Percentiles rank a stretch among this genome's conserved stretches.
phyloP scores from a whole-genome alignment of 2,797 vertebrate genomes.

The Alcedo quadribrachys region DNA sequence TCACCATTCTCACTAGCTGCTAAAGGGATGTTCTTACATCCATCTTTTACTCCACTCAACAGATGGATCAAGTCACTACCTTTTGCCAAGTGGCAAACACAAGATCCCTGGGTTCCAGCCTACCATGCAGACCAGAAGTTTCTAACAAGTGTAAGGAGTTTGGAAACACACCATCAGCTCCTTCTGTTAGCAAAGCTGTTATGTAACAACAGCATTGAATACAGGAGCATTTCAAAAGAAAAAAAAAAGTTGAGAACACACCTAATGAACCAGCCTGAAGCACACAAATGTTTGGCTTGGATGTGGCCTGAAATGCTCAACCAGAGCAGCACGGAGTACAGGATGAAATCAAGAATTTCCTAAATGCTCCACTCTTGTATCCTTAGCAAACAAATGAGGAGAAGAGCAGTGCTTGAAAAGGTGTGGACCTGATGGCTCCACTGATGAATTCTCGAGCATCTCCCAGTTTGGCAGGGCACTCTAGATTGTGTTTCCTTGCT shows the following conservation, averaged over 20 bases:
- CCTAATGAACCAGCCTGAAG: not conserved
- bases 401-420: not conserved
- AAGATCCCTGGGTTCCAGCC: not conserved
- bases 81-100: not conserved
- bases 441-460: not conserved
- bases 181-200: conserved; percentile 14
- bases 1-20: not conserved
- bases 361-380: not conserved
- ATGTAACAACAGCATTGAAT: rapidly evolving
- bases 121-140: not conserved
- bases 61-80: not conserved
- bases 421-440: not conserved
- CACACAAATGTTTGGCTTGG: not conserved
- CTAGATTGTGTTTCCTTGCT: not conserved
- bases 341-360: not conserved
- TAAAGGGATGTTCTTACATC: rapidly evolving
- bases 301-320: not conserved
- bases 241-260: not conserved
- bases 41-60: not conserved
- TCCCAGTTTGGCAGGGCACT: not conserved
- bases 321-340: not conserved
- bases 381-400: not conserved
- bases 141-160: conserved; percentile 47
- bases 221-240: not conserved
- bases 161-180: conserved; percentile 4